phyloP scores from a whole-genome alignment of 2,888 invertebrate genomes.

The Halocaridina rubra region DNA sequence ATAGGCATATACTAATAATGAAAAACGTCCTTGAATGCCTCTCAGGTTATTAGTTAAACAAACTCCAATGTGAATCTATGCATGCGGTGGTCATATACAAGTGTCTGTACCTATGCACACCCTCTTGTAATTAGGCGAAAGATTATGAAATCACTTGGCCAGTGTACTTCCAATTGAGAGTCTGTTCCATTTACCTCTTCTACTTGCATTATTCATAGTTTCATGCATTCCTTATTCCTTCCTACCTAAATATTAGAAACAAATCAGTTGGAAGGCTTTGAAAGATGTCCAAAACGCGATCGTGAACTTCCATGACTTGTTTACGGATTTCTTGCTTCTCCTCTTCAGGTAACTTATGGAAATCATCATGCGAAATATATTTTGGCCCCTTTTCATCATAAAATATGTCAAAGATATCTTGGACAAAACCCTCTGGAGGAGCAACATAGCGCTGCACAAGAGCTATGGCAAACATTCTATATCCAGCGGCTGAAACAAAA shows the following conservation, averaged over 20 bases:
- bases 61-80: no score
- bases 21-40: no score
- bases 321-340: conserved; percentile 64
- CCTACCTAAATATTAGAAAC: conserved; percentile 65
- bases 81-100: no score
- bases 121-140: no score
- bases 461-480: conserved; percentile 68
- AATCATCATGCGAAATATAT: conserved; percentile 39
- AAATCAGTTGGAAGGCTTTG: conserved; percentile 66
- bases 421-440: conserved; percentile 46
- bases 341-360: conserved; percentile 42
- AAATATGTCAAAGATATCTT: conserved; percentile 62
- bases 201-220: no score
- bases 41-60: no score
- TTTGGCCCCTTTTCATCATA: conserved; percentile 64
- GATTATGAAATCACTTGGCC: no score
- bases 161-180: no score
- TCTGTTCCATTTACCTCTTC: no score
- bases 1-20: no score
- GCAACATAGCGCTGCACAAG: conserved; percentile 67
- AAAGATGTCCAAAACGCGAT: conserved; percentile 65
- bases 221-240: no score
- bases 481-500: conserved; percentile 64
- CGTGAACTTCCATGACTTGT: conserved; percentile 45
- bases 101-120: no score